Percentiles rank a stretch among this genome's conserved stretches.
These are phyloP conservation scores for Apus apus DNA, from an alignment of 2,113 vertebrate species.

Conservation along the genomic window DNA sequence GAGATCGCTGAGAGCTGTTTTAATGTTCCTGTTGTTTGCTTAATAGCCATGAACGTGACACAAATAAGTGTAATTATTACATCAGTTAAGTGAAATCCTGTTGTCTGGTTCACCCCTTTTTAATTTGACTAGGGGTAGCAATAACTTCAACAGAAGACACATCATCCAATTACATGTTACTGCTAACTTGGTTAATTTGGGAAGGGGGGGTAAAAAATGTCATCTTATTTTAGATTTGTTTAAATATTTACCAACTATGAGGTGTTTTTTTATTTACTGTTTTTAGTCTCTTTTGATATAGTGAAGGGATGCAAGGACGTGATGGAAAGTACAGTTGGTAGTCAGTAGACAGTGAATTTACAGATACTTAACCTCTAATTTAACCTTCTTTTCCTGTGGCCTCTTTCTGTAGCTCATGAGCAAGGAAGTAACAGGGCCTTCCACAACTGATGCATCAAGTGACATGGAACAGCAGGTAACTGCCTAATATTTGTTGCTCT, in stretches of 20 bases:
- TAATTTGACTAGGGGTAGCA: background rate
- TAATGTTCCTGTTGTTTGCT: background rate
- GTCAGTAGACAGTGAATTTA: background rate
- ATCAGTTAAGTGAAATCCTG: background rate
- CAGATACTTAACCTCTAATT: background rate
- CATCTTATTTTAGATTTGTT: background rate
- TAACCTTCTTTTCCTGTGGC: background rate
- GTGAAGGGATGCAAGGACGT: background rate
- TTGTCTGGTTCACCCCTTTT: background rate
- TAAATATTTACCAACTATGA: background rate
- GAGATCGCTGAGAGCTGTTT: background rate
- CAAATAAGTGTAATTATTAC: background rate
- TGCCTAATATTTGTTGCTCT: background rate
- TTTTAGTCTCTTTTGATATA: background rate
- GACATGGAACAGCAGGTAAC: slow-evolving; percentile 91
- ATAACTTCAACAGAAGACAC: background rate
- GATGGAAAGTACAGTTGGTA: background rate
- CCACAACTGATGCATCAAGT: slow-evolving; percentile 79
- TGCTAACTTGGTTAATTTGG: background rate
- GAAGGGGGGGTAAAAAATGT: background rate
- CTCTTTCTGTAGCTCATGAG: slow-evolving; percentile 86
- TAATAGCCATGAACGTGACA: background rate
- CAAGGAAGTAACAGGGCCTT: slow-evolving; percentile 80
- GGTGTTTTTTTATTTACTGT: background rate
- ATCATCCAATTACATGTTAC: background rate